A percentile compares a stretch with the other conserved stretches of the same genome.
Evolutionary conservation across 2,113 vertebrate species (phyloP).

Genomic region (Heterocephalus glaber): DNA sequence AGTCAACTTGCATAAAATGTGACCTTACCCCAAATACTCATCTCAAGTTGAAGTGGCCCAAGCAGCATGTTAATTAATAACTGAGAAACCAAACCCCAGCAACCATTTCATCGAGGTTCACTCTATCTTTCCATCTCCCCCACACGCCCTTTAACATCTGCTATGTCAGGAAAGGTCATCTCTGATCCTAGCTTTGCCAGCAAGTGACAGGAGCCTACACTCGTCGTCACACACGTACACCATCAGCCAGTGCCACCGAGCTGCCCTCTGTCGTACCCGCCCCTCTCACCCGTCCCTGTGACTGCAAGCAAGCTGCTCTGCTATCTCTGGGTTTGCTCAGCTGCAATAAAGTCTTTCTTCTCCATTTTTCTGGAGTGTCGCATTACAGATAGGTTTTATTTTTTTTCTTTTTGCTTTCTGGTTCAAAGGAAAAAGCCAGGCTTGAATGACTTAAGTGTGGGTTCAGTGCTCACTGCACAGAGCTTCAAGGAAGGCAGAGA

Average conservation of each 20-base stretch:
- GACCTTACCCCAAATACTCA: constrained; percentile 25
- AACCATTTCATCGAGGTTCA: constrained; percentile 52
- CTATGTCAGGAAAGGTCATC: neutral
- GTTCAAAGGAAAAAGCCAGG: constrained; percentile 17
- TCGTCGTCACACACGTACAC: neutral
- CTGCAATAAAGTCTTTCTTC: neutral
- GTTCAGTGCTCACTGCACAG: neutral
- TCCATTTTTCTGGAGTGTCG: neutral
- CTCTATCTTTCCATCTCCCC: neutral
- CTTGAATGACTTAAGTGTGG: neutral
- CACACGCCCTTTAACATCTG: neutral
- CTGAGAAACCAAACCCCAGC: constrained; percentile 48
- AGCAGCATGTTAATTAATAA: constrained; percentile 45
- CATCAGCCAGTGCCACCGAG: neutral
- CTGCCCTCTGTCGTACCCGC: neutral
- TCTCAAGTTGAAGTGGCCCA: neutral
- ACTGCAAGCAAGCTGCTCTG: neutral
- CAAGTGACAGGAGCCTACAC: neutral
- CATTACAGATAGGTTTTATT: neutral
- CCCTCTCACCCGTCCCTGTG: neutral
- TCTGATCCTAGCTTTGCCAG: neutral
- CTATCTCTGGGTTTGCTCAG: neutral
- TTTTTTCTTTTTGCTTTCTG: neutral
- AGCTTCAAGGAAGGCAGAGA: neutral
- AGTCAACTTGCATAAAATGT: constrained; percentile 59